A percentile compares a stretch with the other conserved stretches of the same genome.
Evolutionary conservation across 2,113 vertebrate genomes (phyloP).

Genomic region (Mobula hypostoma): DNA sequence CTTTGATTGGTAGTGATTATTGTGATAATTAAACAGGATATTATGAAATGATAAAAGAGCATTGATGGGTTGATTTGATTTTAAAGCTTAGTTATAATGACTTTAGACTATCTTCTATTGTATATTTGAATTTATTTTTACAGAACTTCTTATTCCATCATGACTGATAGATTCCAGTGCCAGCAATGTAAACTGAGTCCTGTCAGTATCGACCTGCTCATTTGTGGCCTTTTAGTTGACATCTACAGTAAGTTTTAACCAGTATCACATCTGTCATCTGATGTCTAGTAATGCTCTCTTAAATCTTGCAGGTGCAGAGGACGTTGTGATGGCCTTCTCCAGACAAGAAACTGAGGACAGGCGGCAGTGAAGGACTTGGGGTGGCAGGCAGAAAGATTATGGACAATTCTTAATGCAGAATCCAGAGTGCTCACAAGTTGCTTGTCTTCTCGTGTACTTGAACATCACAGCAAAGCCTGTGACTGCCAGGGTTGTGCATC

Average conservation of each 20-base stretch:
- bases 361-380: slow-evolving; percentile 71
- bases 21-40: neutral
- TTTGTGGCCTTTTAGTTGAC: neutral
- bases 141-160: neutral
- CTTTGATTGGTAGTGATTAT: neutral
- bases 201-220: neutral
- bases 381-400: neutral
- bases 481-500: neutral
- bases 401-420: neutral
- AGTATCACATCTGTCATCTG: neutral
- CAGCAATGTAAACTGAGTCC: neutral
- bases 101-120: neutral
- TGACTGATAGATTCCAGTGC: neutral
- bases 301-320: slow-evolving; percentile 79
- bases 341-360: slow-evolving; percentile 93
- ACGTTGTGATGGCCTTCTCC: slow-evolving; percentile 98
- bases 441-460: neutral
- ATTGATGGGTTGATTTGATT: neutral
- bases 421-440: neutral
- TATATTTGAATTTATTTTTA: neutral
- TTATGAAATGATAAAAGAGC: neutral
- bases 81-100: neutral
- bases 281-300: neutral
- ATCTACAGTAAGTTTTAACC: neutral
- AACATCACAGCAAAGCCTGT: neutral